Conservation (phyloP, 2,113 vertebrate genomes). For the Varanus salvator region DNA sequence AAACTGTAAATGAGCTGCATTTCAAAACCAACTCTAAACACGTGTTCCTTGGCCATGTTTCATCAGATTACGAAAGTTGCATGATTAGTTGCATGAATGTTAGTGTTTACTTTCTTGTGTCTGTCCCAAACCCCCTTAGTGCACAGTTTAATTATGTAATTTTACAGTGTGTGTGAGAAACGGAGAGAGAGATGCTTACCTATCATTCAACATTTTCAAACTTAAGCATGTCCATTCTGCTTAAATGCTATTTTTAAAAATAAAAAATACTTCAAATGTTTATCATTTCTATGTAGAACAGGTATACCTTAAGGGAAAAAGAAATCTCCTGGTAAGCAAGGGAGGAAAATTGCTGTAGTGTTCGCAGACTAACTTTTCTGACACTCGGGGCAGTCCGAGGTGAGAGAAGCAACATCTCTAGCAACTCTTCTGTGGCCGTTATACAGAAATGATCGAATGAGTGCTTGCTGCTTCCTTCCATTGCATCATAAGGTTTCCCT, state of each 20-base stretch:
- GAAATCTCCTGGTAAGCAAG: too few relatives aligned
- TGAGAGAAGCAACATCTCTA: conserved; percentile 5
- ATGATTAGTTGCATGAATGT: background rate
- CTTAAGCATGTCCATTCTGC: too few relatives aligned
- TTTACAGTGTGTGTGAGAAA: too few relatives aligned
- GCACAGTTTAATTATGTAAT: background rate
- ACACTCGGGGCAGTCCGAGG: conserved; percentile 10
- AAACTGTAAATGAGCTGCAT: too few relatives aligned
- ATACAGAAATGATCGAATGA: conserved; percentile 17
- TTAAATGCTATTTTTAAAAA: background rate
- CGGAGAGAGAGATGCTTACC: background rate
- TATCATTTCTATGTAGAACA: background rate
- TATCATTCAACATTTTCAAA: background rate
- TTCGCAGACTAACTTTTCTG: background rate
- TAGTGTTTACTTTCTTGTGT: background rate
- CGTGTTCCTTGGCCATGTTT: background rate
- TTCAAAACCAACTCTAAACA: too few relatives aligned
- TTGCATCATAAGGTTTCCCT: conserved; percentile 9
- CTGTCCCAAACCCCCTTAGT: too few relatives aligned
- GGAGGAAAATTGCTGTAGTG: background rate
- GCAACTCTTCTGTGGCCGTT: background rate
- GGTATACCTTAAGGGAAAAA: too few relatives aligned
- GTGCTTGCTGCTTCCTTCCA: conserved; percentile 27
- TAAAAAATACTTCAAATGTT: background rate
- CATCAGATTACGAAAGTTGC: background rate